phyloP scores from a whole-genome alignment of 2,888 invertebrate species.

The Drosophila monieri region DNA sequence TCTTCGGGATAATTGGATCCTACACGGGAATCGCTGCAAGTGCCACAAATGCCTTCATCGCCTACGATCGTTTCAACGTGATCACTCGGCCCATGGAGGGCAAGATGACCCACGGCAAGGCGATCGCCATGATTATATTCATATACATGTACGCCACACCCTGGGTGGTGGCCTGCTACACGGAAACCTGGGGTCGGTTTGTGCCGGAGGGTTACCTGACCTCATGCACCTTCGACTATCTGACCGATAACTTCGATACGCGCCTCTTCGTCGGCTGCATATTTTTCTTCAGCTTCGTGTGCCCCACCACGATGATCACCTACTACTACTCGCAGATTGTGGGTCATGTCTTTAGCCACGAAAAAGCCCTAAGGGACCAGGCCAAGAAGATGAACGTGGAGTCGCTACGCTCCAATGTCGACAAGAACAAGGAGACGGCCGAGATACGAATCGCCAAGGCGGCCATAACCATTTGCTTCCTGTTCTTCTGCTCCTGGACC shows the following conservation, averaged over 20 bases:
- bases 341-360: conserved; percentile 93
- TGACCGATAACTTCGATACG: conserved; percentile 91
- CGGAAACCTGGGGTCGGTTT: conserved; percentile 94
- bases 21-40: conserved; percentile 91
- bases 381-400: conserved; percentile 70
- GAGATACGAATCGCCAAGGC: conserved; percentile 95
- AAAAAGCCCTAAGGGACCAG: conserved; percentile 87
- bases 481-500: conserved; percentile 94
- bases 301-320: conserved; percentile 91
- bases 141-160: conserved; percentile 92
- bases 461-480: conserved; percentile 93
- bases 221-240: conserved; percentile 92
- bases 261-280: conserved; percentile 91
- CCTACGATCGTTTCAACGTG: conserved; percentile 91
- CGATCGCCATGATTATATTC: conserved; percentile 89
- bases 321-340: conserved; percentile 95
- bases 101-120: conserved; percentile 91
- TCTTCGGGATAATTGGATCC: conserved; percentile 90
- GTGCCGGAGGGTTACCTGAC: conserved; percentile 96
- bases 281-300: conserved; percentile 90
- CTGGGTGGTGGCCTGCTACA: conserved; percentile 91
- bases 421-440: conserved; percentile 85
- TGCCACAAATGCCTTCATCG: conserved; percentile 93
- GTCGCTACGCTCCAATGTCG: conserved; percentile 66
- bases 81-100: conserved; percentile 94